Evolutionary conservation across 2,797 vertebrate species (phyloP), one percentile per base, ranked within the genome.

Genomic region (Gobio occitaniae): DNA sequence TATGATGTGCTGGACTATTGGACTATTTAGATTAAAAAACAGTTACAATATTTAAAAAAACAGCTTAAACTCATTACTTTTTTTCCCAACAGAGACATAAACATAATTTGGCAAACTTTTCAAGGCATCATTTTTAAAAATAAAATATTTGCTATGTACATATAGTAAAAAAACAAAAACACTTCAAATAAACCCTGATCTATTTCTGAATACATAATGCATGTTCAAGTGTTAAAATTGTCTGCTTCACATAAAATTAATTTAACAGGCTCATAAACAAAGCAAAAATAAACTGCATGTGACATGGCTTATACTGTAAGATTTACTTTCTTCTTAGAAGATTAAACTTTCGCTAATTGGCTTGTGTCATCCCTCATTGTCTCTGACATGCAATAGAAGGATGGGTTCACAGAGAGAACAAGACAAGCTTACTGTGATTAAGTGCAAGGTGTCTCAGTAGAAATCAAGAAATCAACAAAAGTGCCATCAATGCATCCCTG

Each of bases 261-360:
- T 77, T 77, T 16, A 65, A 74, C 41, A 65, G 56, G 4, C 52
- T 59, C n/a, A 29, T 71, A 32, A 41, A 71, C 66, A 32, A 44
- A 71, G 25, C 52, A 72, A 19, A 74, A 65, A 44, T 76, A 50
- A 61, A 74, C 13, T 44, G 12, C 38, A 70, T 11, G 50, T 70
- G 56, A 71, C 52, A 36, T 36, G 52, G 41, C 61, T 77, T 80
- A 47, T 82, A 72, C 63, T 71, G 82, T 84, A 52, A 81, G 63
- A 61, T 86, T 90, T 78, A 88, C 38, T 44, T 61, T 68, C 48
- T 52, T 66, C 48, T 81, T 41, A 74, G 44, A 88, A 89, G 90
- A 89, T 93, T 88, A 86, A 68, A 82, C 84, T 90, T 88, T 86
- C 71, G 71, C 68, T 89, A 88, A 90, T 87, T 86, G 85, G 80